Base-by-base conservation (phyloP, 2,797 vertebrate genomes). In the Diceros bicornis region DNA sequence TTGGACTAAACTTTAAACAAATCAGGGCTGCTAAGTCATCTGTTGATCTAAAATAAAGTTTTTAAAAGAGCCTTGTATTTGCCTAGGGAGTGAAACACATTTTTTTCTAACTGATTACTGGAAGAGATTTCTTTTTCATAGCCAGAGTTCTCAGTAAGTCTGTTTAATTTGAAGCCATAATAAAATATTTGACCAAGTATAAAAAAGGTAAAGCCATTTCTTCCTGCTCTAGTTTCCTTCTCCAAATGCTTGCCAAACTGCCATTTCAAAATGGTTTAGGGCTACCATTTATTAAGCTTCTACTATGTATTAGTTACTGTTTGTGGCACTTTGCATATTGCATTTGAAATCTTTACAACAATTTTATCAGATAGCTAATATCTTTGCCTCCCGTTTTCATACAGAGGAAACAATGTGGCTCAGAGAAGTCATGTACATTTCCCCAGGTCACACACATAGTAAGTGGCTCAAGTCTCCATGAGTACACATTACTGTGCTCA, bases 151-250 rank as follows among this genome's bases (percentile, higher is more conserved):
- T 74, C 72, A 78, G 37, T 84, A 92, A 89, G 23, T 64, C 32
- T 91, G 29, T 68, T 97, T 92, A 81, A 96, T n/a, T 81, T 94
- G 47, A 96, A 95, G 50, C 18, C 29, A 89, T 50, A 41, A 57
- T 79, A 68, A 96, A 77, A 71, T 72, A 74, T 94, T 92, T 85
- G 64, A 64, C n/a, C 25, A 89, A 92, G 27, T 91, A 87, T 89
- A 97, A 81, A 44, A 83, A 94, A 89, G 55, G 41, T 61, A 52
- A 4, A 41, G 47, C 16, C 86, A 82, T 82, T 96, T 94, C 21
- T 89, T 93, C 32, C 59, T 29, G 78, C 8, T 77, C 4, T 57
- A 55, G 52, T 77, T 89, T 93, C 13, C 18, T 89, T 96, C 55
- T 52, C 32, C 8, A 93, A 89, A 89, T 47, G 1, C 86, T 93